These are phyloP conservation scores for Phrynosoma blainvillii DNA, from an alignment of 2,113 vertebrate species.

Conservation along the genomic window DNA sequence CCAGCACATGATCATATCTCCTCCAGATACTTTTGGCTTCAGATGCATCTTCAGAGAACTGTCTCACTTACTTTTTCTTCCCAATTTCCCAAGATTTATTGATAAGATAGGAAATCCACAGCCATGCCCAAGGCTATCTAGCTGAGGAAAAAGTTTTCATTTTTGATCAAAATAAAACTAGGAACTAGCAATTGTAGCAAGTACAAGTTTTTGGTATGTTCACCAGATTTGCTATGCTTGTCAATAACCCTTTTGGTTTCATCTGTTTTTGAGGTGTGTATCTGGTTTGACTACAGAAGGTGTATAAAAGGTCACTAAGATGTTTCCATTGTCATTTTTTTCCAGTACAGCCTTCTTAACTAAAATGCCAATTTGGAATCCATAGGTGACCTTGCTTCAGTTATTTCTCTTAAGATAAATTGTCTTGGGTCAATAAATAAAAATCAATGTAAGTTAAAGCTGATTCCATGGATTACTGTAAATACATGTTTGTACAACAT, in stretches of 20 bases:
- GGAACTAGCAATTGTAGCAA: neutral
- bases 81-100: neutral
- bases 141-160: neutral
- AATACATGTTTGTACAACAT: constrained; percentile 20
- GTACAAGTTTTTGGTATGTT: neutral
- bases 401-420: neutral
- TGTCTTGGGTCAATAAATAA: constrained; percentile 25
- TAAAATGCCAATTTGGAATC: neutral
- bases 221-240: neutral
- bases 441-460: constrained; percentile 14
- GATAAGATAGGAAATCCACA: neutral
- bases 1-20: neutral
- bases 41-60: neutral
- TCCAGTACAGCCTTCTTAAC: constrained; percentile 2
- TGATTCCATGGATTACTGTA: constrained; percentile 10
- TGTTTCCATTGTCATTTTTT: neutral
- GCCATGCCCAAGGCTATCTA: neutral
- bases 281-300: constrained; percentile 15
- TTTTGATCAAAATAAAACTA: neutral
- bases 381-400: constrained; percentile 9
- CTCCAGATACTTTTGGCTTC: neutral
- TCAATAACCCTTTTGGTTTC: constrained; percentile 27
- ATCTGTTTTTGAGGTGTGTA: neutral
- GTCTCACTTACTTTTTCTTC: neutral
- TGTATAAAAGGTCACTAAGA: neutral